These are phyloP conservation scores for Muscicapa striata DNA, from an alignment of 2,797 vertebrate species.

Conservation along the genomic window DNA sequence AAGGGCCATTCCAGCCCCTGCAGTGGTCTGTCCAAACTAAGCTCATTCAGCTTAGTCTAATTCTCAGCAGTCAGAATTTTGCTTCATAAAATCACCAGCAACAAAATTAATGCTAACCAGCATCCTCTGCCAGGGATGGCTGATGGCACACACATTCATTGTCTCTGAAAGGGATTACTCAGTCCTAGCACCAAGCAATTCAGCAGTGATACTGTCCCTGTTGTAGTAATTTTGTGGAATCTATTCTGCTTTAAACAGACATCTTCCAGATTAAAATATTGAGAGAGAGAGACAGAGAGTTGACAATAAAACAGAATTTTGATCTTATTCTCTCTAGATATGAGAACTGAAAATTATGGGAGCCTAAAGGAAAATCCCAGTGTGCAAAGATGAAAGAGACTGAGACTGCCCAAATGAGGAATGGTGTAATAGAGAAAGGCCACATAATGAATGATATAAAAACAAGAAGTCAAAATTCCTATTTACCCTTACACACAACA, in stretches of 20 bases:
- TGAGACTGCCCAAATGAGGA: not conserved
- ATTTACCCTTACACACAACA: not conserved
- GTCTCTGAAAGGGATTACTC: not conserved
- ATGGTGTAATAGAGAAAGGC: not conserved
- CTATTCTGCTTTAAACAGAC: not conserved
- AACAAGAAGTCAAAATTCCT: not conserved
- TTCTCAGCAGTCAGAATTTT: not conserved
- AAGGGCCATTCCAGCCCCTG: not conserved
- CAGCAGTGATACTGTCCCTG: not conserved
- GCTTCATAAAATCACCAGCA: not conserved
- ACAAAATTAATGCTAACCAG: not conserved
- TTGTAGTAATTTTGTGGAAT: not conserved
- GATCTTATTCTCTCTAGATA: not conserved
- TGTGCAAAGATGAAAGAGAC: not conserved
- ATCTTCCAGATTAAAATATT: not conserved
- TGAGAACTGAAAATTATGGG: not conserved
- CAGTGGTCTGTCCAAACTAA: not conserved
- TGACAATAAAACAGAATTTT: constrained; percentile 1
- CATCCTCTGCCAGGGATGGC: not conserved
- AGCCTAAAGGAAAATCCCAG: not conserved
- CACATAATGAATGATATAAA: not conserved
- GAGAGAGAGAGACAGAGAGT: not conserved
- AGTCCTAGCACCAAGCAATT: not conserved
- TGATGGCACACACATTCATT: not conserved
- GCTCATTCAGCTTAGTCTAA: not conserved